These are phyloP conservation scores for Sarcophaga peregrina DNA, from an alignment of 1,140 invertebrate species.

Conservation along the genomic window DNA sequence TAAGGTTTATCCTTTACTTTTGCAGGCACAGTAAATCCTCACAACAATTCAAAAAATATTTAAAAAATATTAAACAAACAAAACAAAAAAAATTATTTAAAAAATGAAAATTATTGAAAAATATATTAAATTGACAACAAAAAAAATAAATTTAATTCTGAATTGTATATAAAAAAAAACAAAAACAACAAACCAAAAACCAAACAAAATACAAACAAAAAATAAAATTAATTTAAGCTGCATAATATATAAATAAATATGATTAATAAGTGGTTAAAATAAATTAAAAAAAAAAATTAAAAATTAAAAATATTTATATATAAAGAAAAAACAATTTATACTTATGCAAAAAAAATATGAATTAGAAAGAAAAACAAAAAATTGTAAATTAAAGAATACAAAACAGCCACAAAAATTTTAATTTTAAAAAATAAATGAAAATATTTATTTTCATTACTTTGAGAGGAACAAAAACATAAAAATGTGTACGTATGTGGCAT, in stretches of 20 bases:
- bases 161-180: slow-evolving; percentile 28
- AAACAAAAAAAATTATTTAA: slow-evolving; percentile 36
- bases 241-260: not conserved
- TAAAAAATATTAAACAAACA: no score
- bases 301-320: slow-evolving; percentile 28
- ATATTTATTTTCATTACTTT: slow-evolving; percentile 46
- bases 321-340: slow-evolving; percentile 24
- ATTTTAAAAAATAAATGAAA: not conserved
- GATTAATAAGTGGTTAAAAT: slow-evolving; percentile 28
- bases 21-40: slow-evolving; percentile 66
- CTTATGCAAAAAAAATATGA: not conserved
- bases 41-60: slow-evolving; percentile 47
- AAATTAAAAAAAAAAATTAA: slow-evolving; percentile 2
- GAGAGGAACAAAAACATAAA: not conserved
- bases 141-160: slow-evolving; percentile 20
- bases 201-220: slow-evolving; percentile 16
- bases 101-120: not conserved
- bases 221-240: not conserved
- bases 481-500: not conserved
- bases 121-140: slow-evolving; percentile 32
- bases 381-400: not conserved
- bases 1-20: slow-evolving; percentile 68
- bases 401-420: no score
- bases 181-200: not conserved
- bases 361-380: not conserved